Conservation (phyloP, 2,888 invertebrate genomes). For the Copidosoma aretas region DNA sequence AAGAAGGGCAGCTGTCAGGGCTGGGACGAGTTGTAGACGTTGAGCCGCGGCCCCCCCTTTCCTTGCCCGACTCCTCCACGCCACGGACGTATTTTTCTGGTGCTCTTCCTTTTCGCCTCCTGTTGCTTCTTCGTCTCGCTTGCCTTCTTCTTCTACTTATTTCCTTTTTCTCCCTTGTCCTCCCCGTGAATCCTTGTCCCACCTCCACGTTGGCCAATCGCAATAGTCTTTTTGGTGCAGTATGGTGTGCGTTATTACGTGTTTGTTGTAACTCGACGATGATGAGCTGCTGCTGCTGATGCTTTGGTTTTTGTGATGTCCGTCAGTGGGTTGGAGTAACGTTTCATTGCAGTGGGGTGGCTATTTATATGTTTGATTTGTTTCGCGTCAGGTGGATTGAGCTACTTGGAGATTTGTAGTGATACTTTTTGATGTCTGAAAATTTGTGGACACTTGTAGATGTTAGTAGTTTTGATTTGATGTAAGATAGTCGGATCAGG, state of each 20-base stretch:
- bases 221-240: slow-evolving; percentile 23
- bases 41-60: slow-evolving; percentile 25
- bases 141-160: background rate
- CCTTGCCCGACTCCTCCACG: slow-evolving; percentile 13
- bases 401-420: too few species aligned
- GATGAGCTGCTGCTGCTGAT: background rate
- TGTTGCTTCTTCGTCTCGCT: slow-evolving; percentile 23
- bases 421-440: too few species aligned
- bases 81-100: slow-evolving; percentile 9
- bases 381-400: too few species aligned
- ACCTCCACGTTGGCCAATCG: background rate
- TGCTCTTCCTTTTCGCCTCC: slow-evolving; percentile 22
- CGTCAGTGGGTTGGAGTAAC: background rate
- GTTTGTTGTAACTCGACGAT: slow-evolving; percentile 3
- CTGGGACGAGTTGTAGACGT: slow-evolving; percentile 38
- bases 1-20: slow-evolving; percentile 31
- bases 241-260: slow-evolving; percentile 9
- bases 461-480: too few species aligned
- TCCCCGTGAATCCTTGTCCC: slow-evolving; percentile 2
- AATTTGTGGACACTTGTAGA: too few species aligned
- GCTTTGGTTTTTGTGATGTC: too few species aligned
- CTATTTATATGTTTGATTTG: background rate
- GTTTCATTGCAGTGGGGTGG: slow-evolving; percentile 5
- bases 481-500: too few species aligned
- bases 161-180: background rate